phyloP scores from a whole-genome alignment of 1,140 invertebrate species.

The Sminthurinus signatus region DNA sequence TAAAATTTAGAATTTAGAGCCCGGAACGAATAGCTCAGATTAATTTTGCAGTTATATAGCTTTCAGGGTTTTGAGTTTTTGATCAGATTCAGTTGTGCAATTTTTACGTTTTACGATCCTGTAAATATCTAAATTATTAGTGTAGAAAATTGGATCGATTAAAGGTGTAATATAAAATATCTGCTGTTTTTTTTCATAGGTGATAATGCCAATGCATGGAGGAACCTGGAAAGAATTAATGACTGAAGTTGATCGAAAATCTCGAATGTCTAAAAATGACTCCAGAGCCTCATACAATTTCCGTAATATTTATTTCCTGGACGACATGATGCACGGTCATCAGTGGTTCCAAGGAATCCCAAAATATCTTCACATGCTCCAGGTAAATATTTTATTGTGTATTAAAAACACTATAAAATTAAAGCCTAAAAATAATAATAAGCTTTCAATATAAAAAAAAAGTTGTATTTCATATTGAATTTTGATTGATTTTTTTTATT shows the following conservation, averaged over 20 bases:
- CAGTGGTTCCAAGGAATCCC: conserved; percentile 76
- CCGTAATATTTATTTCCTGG: conserved; percentile 89
- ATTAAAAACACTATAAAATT: too few relatives aligned
- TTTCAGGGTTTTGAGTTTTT: too few relatives aligned
- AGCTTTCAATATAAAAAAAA: too few relatives aligned
- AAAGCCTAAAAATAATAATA: too few relatives aligned
- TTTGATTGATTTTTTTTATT: neutral
- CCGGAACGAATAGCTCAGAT: too few relatives aligned
- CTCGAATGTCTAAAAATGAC: conserved; percentile 61
- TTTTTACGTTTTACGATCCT: too few relatives aligned
- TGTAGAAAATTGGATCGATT: neutral
- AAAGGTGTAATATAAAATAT: neutral
- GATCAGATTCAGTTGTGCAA: too few relatives aligned
- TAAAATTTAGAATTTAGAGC: too few relatives aligned
- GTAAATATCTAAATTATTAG: too few relatives aligned
- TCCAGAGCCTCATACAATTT: conserved; percentile 81
- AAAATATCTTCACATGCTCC: conserved; percentile 83
- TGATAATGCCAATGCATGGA: conserved; percentile 82
- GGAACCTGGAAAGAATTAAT: conserved; percentile 72
- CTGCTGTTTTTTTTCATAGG: conserved; percentile 15
- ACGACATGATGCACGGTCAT: conserved; percentile 75
- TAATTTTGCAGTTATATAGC: too few relatives aligned
- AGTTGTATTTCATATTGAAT: too few relatives aligned
- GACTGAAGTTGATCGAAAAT: conserved; percentile 61
- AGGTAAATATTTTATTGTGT: too few relatives aligned